Conservation (phyloP, 2,888 invertebrate genomes). For the Elgonia sp. region DNA sequence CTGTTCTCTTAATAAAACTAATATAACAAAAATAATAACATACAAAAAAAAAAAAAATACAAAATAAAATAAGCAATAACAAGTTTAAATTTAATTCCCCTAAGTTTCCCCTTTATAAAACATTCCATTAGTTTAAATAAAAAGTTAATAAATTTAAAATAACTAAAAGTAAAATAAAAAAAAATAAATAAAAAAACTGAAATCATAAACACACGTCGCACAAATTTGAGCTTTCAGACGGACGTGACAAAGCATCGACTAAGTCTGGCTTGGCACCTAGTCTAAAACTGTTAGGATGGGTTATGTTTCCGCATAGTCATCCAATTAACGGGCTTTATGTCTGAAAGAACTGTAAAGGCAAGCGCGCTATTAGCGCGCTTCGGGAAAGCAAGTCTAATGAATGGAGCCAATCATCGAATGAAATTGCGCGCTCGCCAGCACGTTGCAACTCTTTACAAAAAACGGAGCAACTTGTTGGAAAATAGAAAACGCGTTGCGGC, state of each 20-base stretch:
- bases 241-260: constrained; percentile 68
- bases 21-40: too few species aligned
- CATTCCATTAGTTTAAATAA: too few species aligned
- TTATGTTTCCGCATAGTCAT: constrained; percentile 81
- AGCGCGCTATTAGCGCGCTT: constrained; percentile 16
- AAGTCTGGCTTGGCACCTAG: constrained; percentile 77
- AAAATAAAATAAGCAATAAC: too few species aligned
- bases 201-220: constrained; percentile 1
- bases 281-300: constrained; percentile 80
- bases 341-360: constrained; percentile 30
- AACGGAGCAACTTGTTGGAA: constrained; percentile 11
- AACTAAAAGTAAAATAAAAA: background rate
- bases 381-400: constrained; percentile 49
- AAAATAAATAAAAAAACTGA: background rate
- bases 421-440: constrained; percentile 27
- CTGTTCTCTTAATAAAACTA: too few species aligned
- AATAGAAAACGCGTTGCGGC: constrained; percentile 28
- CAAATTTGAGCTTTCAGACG: constrained; percentile 35
- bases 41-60: too few species aligned
- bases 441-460: constrained; percentile 33
- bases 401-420: constrained; percentile 59
- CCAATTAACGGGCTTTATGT: constrained; percentile 75
- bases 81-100: too few species aligned
- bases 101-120: too few species aligned
- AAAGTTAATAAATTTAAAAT: too few species aligned